Evolutionary conservation across 2,113 vertebrate genomes (phyloP), one percentile per base, ranked within the genome.

Genomic region (Saimiri boliviensis): DNA sequence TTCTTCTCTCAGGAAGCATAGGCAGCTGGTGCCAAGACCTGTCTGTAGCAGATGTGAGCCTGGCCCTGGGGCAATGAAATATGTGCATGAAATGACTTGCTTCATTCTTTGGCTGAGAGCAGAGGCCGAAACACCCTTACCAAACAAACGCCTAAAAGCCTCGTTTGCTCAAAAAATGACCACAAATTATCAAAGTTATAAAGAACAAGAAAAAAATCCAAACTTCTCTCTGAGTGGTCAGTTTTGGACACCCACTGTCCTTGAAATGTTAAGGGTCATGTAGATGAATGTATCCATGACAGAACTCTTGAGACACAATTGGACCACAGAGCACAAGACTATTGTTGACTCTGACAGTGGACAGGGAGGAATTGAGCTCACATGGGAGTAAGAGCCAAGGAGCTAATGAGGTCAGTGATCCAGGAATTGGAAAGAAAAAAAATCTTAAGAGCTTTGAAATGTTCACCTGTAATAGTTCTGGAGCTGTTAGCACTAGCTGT

Each of bases 221-320:
- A 97, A 96, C 89, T 97, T 85, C 97, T 97, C 83, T 97, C 87
- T 84, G 63, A 96, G 47, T 76, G 37, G 81, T 96, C 92, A 96
- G 32, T 95, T 98, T 94, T 98, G 95, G 96, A 97, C 95, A 97
- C 93, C 88, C 86, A 54, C 94, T 97, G 97, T 95, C 96, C 96
- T 95, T 98, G 98, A 98, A 98, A 98, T 97, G 96, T 98, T 95
- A 98, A 97, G 92, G 80, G 71, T 93, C 66, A 79, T 92, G 89
- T 66, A 76, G 93, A 95, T 0, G 1, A 93, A 87, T 97, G 66
- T 89, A 97, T 86, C 85, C 45, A 0, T 70, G 93, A 89, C 96
- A 98, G 56, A 73, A 80, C 93, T 47, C 73, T 19, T 20, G 40
- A 94, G 97, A 96, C 58, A 87, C 70, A 97, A 40, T 21, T 95